These are phyloP conservation scores for Propithecus coquereli DNA, from an alignment of 2,113 vertebrate species.

Conservation along the genomic window DNA sequence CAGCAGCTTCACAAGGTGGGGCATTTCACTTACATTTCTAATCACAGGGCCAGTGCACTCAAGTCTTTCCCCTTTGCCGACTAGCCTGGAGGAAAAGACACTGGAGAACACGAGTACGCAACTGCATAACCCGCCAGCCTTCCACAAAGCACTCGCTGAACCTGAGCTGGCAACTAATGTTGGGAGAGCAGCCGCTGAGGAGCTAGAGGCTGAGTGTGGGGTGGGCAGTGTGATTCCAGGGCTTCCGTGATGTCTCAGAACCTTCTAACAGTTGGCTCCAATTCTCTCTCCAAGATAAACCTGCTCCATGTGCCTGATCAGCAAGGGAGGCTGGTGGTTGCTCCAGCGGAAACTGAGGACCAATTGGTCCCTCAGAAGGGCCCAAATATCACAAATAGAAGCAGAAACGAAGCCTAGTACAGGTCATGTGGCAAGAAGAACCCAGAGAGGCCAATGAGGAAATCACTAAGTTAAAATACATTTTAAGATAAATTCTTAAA, in stretches of 20 bases:
- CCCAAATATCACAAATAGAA: background rate
- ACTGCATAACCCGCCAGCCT: background rate
- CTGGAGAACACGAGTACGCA: background rate
- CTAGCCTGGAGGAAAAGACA: background rate
- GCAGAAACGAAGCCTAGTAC: background rate
- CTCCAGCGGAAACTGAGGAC: background rate
- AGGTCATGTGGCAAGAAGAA: background rate
- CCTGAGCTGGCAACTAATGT: background rate
- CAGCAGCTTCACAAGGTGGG: accelerated
- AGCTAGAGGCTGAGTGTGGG: background rate
- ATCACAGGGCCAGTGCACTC: background rate
- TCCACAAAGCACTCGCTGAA: background rate
- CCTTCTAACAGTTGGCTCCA: background rate
- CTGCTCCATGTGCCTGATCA: background rate
- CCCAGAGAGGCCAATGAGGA: background rate
- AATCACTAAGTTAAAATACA: background rate
- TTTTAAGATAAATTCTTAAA: conserved; percentile 1
- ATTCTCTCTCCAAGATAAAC: background rate
- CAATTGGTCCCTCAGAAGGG: background rate
- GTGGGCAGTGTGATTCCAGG: background rate
- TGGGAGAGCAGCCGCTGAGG: background rate
- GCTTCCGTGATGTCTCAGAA: background rate
- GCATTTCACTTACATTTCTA: background rate
- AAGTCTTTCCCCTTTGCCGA: background rate
- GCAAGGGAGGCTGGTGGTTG: background rate